Conservation (phyloP, 2,113 vertebrate genomes). For the Petroica traversi region DNA sequence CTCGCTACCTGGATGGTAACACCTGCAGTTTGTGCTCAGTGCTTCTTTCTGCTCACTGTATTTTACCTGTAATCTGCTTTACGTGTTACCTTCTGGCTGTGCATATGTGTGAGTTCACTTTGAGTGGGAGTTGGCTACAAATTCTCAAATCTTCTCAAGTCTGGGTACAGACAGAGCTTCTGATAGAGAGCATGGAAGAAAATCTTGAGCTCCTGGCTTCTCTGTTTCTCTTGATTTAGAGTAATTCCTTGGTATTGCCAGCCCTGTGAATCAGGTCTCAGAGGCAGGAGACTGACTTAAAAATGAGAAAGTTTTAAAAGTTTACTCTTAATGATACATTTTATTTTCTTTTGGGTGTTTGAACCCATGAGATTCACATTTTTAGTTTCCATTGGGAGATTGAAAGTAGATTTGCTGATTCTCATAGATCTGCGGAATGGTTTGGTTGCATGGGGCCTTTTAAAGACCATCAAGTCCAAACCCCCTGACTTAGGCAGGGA, state of each 20-base stretch:
- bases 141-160: neutral
- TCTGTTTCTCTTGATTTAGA: neutral
- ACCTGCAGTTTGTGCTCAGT: neutral
- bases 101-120: neutral
- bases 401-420: neutral
- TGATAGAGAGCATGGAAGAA: neutral
- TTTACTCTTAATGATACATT: neutral
- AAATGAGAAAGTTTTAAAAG: neutral
- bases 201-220: neutral
- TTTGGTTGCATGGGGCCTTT: neutral
- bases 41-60: accelerated
- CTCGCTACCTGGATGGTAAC: constrained; percentile 75
- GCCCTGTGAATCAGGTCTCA: neutral
- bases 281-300: neutral
- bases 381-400: neutral
- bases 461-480: neutral
- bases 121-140: neutral
- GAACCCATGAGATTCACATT: neutral
- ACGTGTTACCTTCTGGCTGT: neutral
- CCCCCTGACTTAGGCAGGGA: neutral
- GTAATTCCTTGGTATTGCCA: neutral
- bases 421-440: neutral
- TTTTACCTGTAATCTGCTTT: neutral
- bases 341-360: neutral
- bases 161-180: neutral